phyloP scores from a whole-genome alignment of 2,113 vertebrate genomes.

The Agelaius phoeniceus region DNA sequence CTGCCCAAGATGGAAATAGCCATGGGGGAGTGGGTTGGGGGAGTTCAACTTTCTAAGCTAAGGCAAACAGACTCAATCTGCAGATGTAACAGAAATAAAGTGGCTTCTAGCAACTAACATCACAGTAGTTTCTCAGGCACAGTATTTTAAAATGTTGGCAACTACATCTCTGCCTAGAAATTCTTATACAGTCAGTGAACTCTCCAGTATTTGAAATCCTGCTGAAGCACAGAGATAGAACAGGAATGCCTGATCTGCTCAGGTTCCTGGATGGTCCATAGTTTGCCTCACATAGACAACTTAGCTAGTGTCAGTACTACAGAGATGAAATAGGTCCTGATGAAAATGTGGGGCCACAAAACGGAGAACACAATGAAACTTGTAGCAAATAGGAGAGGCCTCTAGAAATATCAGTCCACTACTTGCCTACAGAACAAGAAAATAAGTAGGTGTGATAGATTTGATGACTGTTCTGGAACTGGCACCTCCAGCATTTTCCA shows the following conservation, averaged over 20 bases:
- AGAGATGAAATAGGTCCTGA: background rate
- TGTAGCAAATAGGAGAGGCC: background rate
- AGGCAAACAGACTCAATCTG: background rate
- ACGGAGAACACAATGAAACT: background rate
- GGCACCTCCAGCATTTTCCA: constrained; percentile 56
- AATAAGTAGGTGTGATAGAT: constrained; percentile 53
- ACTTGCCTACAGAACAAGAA: constrained; percentile 10
- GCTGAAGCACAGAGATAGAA: background rate
- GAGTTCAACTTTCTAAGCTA: background rate
- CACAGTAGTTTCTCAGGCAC: background rate
- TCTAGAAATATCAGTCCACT: background rate
- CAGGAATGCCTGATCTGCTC: accelerated
- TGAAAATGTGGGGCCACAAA: background rate
- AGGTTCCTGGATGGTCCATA: background rate
- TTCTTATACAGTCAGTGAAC: background rate
- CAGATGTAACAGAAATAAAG: background rate
- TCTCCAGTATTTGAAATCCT: background rate
- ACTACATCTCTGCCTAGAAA: background rate
- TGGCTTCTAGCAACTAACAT: background rate
- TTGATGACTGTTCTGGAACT: constrained; percentile 29
- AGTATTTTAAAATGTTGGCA: background rate
- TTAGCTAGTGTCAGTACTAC: background rate
- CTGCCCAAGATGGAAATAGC: background rate
- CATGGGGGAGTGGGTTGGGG: too few relatives aligned
- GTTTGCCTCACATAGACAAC: background rate